These are phyloP conservation scores for Axis porcinus DNA, from an alignment of 2,113 vertebrate genomes.

Conservation along the genomic window DNA sequence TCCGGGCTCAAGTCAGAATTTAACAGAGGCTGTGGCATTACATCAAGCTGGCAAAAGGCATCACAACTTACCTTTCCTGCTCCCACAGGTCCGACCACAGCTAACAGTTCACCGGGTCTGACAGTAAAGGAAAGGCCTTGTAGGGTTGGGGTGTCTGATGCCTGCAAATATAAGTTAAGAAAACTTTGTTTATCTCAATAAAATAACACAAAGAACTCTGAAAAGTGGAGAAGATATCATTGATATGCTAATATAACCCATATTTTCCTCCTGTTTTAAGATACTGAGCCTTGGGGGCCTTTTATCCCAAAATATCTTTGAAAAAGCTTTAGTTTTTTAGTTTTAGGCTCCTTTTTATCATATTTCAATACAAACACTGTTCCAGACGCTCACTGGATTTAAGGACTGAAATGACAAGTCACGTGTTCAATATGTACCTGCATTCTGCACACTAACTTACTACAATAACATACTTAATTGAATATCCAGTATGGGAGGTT, in stretches of 20 bases:
- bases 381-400: background rate
- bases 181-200: background rate
- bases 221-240: background rate
- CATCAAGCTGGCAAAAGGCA: background rate
- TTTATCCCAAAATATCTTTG: background rate
- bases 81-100: constrained; percentile 94
- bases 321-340: background rate
- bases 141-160: constrained; percentile 86
- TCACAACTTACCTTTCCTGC: constrained; percentile 91
- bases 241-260: accelerated
- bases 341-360: background rate
- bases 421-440: background rate
- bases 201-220: background rate
- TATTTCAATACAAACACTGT: background rate
- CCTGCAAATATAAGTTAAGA: constrained; percentile 73
- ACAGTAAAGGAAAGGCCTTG: constrained; percentile 88
- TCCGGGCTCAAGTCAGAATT: background rate
- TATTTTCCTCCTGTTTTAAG: background rate
- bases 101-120: constrained; percentile 87
- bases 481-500: background rate
- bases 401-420: background rate
- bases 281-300: background rate
- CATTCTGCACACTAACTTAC: background rate
- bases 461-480: background rate
- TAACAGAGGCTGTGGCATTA: accelerated